Percentiles rank a stretch among this genome's conserved stretches.
These are phyloP conservation scores for Pristis pectinata DNA, from an alignment of 2,797 vertebrate species.

Conservation along the genomic window DNA sequence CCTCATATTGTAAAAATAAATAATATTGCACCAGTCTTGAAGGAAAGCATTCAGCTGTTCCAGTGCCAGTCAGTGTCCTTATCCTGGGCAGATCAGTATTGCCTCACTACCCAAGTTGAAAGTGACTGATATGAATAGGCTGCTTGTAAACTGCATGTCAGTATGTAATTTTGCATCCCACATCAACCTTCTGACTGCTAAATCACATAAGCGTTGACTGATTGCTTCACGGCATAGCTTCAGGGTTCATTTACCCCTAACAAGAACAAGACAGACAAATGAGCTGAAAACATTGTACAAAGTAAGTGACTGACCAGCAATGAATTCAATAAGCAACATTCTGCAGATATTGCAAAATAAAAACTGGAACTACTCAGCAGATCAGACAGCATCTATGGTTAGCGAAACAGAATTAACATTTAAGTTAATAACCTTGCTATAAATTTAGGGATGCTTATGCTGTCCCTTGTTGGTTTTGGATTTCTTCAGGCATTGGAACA, in stretches of 20 bases:
- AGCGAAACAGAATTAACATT: not conserved
- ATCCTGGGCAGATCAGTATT: conserved; percentile 38
- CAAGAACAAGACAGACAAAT: not conserved
- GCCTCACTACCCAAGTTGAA: not conserved
- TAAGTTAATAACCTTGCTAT: not conserved
- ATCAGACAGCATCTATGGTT: not conserved
- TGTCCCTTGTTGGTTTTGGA: not conserved
- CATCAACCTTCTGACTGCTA: not conserved
- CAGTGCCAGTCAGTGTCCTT: conserved; percentile 39
- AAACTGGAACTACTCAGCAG: not conserved
- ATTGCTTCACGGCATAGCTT: not conserved
- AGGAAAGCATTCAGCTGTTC: conserved; percentile 40
- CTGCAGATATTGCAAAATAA: not conserved
- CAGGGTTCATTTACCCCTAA: not conserved
- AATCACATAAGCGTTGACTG: not conserved
- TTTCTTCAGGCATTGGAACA: not conserved
- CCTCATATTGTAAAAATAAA: conserved; percentile 39
- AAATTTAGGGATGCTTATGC: not conserved
- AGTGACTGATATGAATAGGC: not conserved
- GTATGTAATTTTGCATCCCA: not conserved
- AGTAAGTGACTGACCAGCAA: not conserved
- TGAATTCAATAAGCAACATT: not conserved
- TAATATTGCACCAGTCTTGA: not conserved
- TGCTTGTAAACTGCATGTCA: not conserved
- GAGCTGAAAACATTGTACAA: not conserved